These are phyloP conservation scores for Malurus melanocephalus DNA, from an alignment of 2,113 vertebrate genomes.

Conservation along the genomic window DNA sequence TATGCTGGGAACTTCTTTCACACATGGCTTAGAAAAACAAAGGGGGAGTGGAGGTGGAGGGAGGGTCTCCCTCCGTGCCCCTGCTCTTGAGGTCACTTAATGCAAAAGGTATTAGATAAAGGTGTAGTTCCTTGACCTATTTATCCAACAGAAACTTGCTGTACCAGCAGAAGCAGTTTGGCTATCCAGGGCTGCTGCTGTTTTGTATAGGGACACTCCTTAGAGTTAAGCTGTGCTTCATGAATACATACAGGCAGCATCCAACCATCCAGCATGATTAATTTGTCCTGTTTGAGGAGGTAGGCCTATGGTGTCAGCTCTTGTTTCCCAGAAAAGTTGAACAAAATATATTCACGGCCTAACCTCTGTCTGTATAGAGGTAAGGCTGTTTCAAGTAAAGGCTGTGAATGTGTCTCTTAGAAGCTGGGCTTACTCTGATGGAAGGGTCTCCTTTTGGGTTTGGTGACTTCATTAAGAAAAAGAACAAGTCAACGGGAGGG, in stretches of 20 bases:
- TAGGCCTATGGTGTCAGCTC: rapidly evolving
- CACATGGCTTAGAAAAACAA: background rate
- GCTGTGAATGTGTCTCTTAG: background rate
- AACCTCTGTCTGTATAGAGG: background rate
- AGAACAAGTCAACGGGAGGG: background rate
- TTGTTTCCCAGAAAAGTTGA: background rate
- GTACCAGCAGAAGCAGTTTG: constrained; percentile 54
- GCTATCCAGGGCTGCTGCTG: constrained; percentile 30
- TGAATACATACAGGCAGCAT: constrained; percentile 17
- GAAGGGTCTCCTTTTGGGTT: background rate
- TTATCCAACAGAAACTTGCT: constrained; percentile 49
- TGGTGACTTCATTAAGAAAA: background rate
- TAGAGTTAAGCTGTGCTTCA: background rate
- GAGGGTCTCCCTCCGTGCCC: background rate
- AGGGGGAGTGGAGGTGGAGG: background rate
- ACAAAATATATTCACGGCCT: background rate
- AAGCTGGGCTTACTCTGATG: background rate
- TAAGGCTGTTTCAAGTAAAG: background rate
- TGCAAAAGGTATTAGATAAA: constrained; percentile 29
- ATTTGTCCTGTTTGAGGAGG: background rate
- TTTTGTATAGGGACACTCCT: constrained; percentile 35
- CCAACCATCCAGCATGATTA: background rate
- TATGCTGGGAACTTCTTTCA: background rate
- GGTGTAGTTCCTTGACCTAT: constrained; percentile 50
- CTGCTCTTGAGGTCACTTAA: background rate